A percentile compares a stretch with the other conserved stretches of the same genome.
These are phyloP conservation scores for Platynereis dumerilii DNA, from an alignment of 2,888 invertebrate genomes.

Conservation along the genomic window DNA sequence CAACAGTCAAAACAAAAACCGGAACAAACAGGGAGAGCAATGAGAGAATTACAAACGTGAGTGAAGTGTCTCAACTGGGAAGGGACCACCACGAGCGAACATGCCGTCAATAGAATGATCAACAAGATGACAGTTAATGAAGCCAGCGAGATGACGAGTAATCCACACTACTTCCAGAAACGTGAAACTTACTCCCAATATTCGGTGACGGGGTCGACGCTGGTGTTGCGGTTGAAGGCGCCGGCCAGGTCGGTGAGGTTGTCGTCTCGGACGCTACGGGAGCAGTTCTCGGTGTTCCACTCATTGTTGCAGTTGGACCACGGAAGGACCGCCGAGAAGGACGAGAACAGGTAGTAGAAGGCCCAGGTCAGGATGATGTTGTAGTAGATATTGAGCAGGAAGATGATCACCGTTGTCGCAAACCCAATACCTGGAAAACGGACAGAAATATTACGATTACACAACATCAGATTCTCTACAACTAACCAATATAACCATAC, in stretches of 20 bases:
- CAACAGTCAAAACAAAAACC: too few relatives aligned
- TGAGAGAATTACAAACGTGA: too few relatives aligned
- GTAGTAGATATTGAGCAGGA: slow-evolving; percentile 65
- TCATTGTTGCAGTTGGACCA: slow-evolving; percentile 65
- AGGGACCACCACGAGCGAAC: too few relatives aligned
- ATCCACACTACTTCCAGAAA: too few relatives aligned
- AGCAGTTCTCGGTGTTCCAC: slow-evolving; percentile 60
- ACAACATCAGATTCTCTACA: neutral
- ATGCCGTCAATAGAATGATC: too few relatives aligned
- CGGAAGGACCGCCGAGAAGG: slow-evolving; percentile 47
- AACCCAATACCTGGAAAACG: slow-evolving; percentile 64
- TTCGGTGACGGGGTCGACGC: slow-evolving; percentile 29
- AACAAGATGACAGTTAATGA: too few relatives aligned
- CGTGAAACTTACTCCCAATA: slow-evolving; percentile 33
- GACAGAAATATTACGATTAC: neutral
- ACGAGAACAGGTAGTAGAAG: slow-evolving; percentile 33
- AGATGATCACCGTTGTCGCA: slow-evolving; percentile 63
- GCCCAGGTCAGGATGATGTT: slow-evolving; percentile 64
- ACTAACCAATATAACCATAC: neutral
- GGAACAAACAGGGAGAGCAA: too few relatives aligned
- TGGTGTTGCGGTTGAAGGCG: neutral
- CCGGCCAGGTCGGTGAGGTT: neutral
- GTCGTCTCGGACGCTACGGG: neutral
- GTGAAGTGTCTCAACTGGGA: too few relatives aligned
- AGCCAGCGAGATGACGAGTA: too few relatives aligned